Conservation (phyloP, 1,140 invertebrate species). For the Phymastichus coffea region DNA sequence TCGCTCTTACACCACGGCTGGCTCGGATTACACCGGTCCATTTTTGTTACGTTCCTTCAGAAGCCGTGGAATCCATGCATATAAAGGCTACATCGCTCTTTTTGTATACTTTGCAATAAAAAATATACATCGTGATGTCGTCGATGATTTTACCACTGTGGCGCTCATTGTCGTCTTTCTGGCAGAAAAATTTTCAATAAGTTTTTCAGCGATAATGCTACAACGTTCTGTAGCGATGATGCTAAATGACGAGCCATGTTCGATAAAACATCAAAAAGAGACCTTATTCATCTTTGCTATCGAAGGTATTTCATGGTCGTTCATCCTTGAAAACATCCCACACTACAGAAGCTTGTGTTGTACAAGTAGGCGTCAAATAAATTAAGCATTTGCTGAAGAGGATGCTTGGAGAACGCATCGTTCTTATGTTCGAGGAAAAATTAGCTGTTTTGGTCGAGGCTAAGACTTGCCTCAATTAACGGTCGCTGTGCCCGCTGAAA, state of each 20-base stretch:
- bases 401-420: constrained; percentile 19
- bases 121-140: too few relatives aligned
- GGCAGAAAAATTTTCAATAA: too few relatives aligned
- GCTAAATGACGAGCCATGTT: constrained; percentile 1
- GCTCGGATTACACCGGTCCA: too few relatives aligned
- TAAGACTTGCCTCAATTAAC: constrained; percentile 32
- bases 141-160: too few relatives aligned
- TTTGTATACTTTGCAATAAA: too few relatives aligned
- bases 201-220: constrained; percentile 6
- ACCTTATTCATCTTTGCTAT: background rate
- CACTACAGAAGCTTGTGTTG: background rate
- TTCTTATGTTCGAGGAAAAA: constrained; percentile 31
- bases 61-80: too few relatives aligned
- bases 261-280: background rate
- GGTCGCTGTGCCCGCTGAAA: constrained; percentile 22
- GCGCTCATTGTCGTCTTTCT: too few relatives aligned
- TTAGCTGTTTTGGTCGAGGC: constrained; percentile 28
- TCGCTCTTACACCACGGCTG: too few relatives aligned
- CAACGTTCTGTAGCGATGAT: constrained; percentile 22
- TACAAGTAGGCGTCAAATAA: constrained; percentile 9
- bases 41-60: too few relatives aligned
- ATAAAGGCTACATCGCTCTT: too few relatives aligned
- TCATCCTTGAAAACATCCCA: constrained; percentile 22
- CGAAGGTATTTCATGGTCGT: constrained; percentile 30
- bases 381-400: constrained; percentile 20